phyloP scores from a whole-genome alignment of 2,888 invertebrate genomes.

The Dryocosmus kuriphilus region DNA sequence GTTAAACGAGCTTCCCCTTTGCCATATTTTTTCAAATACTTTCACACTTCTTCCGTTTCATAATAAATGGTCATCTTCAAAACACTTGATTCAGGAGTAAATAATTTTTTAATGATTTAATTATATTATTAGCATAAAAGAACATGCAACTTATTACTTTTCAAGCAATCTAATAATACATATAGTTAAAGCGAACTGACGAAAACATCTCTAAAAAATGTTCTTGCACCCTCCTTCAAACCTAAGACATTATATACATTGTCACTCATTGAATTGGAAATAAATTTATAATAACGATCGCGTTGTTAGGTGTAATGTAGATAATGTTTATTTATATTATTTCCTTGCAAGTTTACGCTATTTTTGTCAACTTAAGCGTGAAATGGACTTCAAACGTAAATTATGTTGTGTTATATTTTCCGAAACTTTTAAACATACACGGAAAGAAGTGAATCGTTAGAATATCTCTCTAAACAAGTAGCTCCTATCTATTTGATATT shows the following conservation, averaged over 20 bases:
- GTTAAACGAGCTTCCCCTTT: slow-evolving; percentile 59
- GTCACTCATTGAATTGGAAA: background rate
- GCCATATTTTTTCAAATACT: background rate
- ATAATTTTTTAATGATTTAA: too few relatives aligned
- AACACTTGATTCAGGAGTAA: background rate
- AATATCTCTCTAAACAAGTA: too few relatives aligned
- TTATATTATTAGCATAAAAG: background rate
- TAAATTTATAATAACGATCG: background rate
- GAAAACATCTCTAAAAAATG: too few relatives aligned
- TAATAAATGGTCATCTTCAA: slow-evolving; percentile 36
- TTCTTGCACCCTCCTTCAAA: too few relatives aligned
- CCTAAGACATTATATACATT: too few relatives aligned
- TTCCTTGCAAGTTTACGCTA: background rate
- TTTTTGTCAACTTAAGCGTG: background rate
- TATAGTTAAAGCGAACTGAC: too few relatives aligned
- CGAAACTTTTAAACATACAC: background rate
- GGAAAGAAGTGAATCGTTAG: too few relatives aligned
- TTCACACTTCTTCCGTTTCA: slow-evolving; percentile 5
- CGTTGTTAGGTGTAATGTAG: background rate
- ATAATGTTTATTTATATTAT: background rate
- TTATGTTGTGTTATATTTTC: background rate
- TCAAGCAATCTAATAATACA: too few relatives aligned
- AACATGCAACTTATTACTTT: too few relatives aligned
- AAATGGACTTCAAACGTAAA: background rate
- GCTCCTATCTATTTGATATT: too few relatives aligned